Base-by-base conservation (phyloP, 1,140 invertebrate genomes). In the Papilio aristodemus region DNA sequence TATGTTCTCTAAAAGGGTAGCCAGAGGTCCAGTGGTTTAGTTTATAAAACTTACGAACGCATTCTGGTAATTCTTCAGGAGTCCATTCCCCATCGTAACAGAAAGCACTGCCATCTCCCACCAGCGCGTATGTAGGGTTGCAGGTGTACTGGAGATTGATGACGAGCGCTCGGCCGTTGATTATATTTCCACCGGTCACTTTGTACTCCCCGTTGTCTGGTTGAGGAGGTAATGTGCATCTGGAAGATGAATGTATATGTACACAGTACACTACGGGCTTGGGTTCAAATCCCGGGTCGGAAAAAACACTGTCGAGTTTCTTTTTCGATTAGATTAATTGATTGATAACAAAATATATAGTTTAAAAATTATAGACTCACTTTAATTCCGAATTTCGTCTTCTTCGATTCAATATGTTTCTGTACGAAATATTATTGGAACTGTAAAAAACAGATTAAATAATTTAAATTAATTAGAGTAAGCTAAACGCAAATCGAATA, bases 61-160 rank as follows among this genome's bases (percentile, higher is more conserved):
- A 64, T 43, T 37, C 9, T 1, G 62, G 62, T 32, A 64, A 13
- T 43, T 64, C 62, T 4, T 4, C 59, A 0, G 37, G 27, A 14
- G 19, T 64, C 62, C 62, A 64, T 1, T 27, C 62, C 1, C 62
- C 62, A 11, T 32, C 62, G 11, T 32, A 64, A 37, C 62, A 64
- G 22, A 64, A 64, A 3, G 62, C 62, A 11, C 22, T 11, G 0
- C 5, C 19, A 1, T 64, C 62, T 2, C 62, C 62, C 5, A 46
- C 13, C 17, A 64, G 17, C 19, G 27, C 62, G 25, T 17, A 64
- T 6, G 19, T 27, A 6, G 17, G 62, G 9, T 64, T 46, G 19
- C 62, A 64, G 1, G 11, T 14, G 25, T 64, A 64, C 13, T 64
- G 62, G 1, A 64, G 39, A 11, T 64, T 64, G 6, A 64, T 46